phyloP scores from a whole-genome alignment of 1,140 invertebrate species.

The Idris sp. region DNA sequence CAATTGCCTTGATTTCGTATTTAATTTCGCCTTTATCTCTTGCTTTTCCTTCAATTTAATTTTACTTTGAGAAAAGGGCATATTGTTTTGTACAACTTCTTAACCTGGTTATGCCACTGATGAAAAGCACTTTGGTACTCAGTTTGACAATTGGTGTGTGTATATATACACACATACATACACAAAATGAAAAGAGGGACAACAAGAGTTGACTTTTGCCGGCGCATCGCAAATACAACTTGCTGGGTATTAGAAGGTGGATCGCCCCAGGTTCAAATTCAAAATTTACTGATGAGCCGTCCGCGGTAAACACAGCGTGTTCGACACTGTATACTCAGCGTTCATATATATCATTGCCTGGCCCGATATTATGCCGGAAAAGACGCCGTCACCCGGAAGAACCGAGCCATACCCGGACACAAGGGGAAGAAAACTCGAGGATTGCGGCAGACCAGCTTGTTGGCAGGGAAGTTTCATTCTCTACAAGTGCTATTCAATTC shows the following conservation, averaged over 20 bases:
- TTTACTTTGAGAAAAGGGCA: neutral
- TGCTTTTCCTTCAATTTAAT: slow-evolving; percentile 3
- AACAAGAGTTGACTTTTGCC: slow-evolving; percentile 6
- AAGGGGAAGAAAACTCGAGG: slow-evolving; percentile 74
- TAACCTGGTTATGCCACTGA: slow-evolving; percentile 48
- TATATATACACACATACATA: no score
- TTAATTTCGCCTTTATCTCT: slow-evolving; percentile 29
- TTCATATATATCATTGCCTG: slow-evolving; percentile 47
- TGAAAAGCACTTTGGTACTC: slow-evolving; percentile 33
- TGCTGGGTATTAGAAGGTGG: slow-evolving; percentile 8
- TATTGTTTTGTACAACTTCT: slow-evolving; percentile 23
- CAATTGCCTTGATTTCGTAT: no score
- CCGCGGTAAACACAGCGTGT: slow-evolving; percentile 51
- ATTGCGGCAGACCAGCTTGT: slow-evolving; percentile 78
- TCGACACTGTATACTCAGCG: slow-evolving; percentile 58
- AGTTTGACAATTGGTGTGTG: slow-evolving; percentile 34
- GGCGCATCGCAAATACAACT: slow-evolving; percentile 6
- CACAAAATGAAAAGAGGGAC: slow-evolving; percentile 3
- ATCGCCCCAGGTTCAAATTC: slow-evolving; percentile 44
- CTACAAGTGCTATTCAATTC: slow-evolving; percentile 78
- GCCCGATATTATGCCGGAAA: slow-evolving; percentile 63
- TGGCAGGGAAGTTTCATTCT: slow-evolving; percentile 79
- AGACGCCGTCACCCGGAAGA: slow-evolving; percentile 72
- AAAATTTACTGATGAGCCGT: slow-evolving; percentile 50
- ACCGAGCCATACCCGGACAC: slow-evolving; percentile 71